phyloP scores from a whole-genome alignment of 2,113 vertebrate species.

The Octodon degus region DNA sequence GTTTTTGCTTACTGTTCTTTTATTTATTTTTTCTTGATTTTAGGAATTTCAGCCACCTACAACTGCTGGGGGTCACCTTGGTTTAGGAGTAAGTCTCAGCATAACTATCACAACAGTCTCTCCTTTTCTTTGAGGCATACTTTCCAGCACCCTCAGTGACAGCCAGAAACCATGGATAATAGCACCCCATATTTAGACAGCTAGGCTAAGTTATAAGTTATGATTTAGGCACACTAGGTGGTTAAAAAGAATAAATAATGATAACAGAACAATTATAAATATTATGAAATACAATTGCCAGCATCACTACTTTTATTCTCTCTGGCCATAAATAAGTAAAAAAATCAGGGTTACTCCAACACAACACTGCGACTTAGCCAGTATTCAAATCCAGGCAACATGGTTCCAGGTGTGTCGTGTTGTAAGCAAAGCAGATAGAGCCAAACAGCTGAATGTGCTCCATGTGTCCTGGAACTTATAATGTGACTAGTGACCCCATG shows the following conservation, averaged over 20 bases:
- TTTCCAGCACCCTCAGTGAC: background rate
- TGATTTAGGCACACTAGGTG: background rate
- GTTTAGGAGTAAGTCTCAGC: background rate
- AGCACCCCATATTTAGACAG: too few species aligned
- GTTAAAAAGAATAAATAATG: background rate
- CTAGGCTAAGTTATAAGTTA: background rate
- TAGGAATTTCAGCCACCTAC: background rate
- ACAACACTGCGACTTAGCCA: background rate
- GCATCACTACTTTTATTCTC: background rate
- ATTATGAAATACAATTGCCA: background rate
- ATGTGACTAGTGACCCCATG: background rate
- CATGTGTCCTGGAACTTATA: background rate
- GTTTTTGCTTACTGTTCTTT: background rate
- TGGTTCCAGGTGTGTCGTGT: background rate
- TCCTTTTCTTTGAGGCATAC: background rate
- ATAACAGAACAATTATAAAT: background rate
- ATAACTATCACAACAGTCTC: background rate
- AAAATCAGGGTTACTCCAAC: background rate
- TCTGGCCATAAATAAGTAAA: background rate
- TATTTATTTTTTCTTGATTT: background rate
- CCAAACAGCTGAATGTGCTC: background rate
- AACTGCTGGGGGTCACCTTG: background rate
- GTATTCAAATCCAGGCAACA: background rate
- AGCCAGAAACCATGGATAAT: background rate
- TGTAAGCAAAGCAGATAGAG: background rate